Evolutionary conservation across 2,113 vertebrate species (phyloP).

Genomic region (Eidolon helvum): DNA sequence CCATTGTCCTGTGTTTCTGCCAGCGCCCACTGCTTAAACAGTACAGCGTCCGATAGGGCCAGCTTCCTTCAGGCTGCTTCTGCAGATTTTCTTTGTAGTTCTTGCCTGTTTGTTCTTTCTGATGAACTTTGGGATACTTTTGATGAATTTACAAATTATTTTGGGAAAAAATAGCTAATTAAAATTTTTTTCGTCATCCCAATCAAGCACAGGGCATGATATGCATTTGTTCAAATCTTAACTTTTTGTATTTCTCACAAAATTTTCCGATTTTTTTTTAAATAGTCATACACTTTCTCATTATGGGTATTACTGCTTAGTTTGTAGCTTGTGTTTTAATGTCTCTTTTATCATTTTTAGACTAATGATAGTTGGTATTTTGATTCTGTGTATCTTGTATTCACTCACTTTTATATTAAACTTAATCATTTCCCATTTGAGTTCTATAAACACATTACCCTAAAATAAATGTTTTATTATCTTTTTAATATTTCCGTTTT

Average conservation of each 20-base stretch:
- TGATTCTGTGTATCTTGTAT: background rate
- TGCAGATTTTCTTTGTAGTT: background rate
- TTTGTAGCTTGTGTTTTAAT: background rate
- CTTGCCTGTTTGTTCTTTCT: background rate
- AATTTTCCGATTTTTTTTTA: background rate
- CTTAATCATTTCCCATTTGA: background rate
- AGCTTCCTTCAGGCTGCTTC: background rate
- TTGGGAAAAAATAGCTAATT: background rate
- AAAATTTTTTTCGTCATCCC: background rate
- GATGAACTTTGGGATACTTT: background rate
- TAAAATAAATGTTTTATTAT: background rate
- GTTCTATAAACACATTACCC: background rate
- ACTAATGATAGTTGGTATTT: background rate
- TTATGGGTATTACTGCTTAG: background rate
- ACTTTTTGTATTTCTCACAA: background rate
- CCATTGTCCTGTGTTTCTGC: background rate
- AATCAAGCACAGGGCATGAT: background rate
- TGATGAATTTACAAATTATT: background rate
- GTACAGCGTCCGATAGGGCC: too few species aligned
- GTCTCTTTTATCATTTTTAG: background rate
- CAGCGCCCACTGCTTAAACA: rapidly evolving
- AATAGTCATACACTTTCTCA: background rate
- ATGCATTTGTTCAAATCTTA: background rate
- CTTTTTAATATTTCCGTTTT: background rate
- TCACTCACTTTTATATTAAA: background rate